These are phyloP conservation scores for Uloborus diversus DNA, from an alignment of 1,140 invertebrate genomes.

Conservation along the genomic window DNA sequence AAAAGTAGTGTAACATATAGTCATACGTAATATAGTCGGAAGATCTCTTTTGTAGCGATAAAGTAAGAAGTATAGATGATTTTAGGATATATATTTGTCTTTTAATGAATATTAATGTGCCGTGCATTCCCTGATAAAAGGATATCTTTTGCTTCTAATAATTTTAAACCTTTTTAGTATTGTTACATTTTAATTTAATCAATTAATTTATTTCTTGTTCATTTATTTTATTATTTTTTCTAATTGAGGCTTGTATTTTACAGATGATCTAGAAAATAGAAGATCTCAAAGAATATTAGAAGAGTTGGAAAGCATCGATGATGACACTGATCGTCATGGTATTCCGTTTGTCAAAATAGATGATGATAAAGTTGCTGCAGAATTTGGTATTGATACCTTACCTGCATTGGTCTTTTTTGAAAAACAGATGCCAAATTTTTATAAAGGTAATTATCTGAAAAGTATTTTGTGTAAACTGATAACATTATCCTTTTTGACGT, in stretches of 20 bases:
- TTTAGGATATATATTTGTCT: no score
- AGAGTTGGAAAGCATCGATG: slow-evolving; percentile 59
- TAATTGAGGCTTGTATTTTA: background rate
- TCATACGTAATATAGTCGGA: no score
- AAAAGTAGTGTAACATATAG: no score
- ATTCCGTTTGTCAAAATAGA: slow-evolving; percentile 63
- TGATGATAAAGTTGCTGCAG: slow-evolving; percentile 80
- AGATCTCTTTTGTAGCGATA: no score
- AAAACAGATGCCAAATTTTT: slow-evolving; percentile 85
- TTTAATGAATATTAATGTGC: no score
- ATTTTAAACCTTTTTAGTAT: no score
- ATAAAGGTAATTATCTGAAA: slow-evolving; percentile 83
- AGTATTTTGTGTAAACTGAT: background rate
- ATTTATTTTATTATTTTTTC: no score
- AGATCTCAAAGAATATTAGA: slow-evolving; percentile 84
- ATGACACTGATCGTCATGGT: slow-evolving; percentile 73
- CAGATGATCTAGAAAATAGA: slow-evolving; percentile 90
- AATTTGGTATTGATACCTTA: slow-evolving; percentile 80
- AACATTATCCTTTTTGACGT: background rate
- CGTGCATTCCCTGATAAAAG: no score
- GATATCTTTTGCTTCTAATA: no score
- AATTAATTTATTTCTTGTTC: no score
- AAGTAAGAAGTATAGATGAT: no score
- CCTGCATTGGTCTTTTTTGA: slow-evolving; percentile 93
- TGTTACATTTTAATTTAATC: no score